Base-by-base conservation (phyloP, 2,797 vertebrate genomes). In the Sebastes wilsoni region DNA sequence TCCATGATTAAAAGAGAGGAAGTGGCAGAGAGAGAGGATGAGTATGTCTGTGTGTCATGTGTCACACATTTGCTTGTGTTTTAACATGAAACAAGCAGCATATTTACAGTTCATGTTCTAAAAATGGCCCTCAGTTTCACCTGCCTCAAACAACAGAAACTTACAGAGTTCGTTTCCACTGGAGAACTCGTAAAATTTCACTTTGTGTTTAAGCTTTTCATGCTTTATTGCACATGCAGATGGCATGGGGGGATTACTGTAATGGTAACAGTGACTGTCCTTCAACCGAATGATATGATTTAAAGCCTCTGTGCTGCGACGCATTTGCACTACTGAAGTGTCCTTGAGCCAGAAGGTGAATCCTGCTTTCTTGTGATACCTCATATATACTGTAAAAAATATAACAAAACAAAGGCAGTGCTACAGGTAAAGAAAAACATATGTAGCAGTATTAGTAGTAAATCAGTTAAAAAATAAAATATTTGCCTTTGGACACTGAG, bases 31-130 rank as follows among this genome's bases (percentile, higher is more conserved):
- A 54, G 34, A 6, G 55, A 70, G n/a, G 11, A 55, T 16, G 25
- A 67, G 28, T 30, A 38, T 13, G 62, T 58, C 28, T 72, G 60
- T 52, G 72, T 36, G 54, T 83, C 49, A 83, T 14, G 68, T 1
- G 4, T 75, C 81, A 81, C 54, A 49, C 16, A 8, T 61, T 84
- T 66, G 23, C 85, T 16, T 73, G 66, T 93, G 90, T 91, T 91
- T 87, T 42, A 77, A 89, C 85, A 85, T 83, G 58, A 92, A 88
- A 93, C 91, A 90, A 79, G 67, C 42, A 10, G 79, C 80, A 23
- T 91, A 89, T 94, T 93, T 93, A 92, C 86, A 75, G 82, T 90
- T 84, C 67, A 62, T 28, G 75, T 66, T 85, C 72, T 83, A 83
- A 88, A 88, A 81, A 85, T 82, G 59, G 42, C 16, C 32, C 61